phyloP scores from a whole-genome alignment of 37 sponge, comb jelly and placozoan genomes.

The Tethya wilhelma region DNA sequence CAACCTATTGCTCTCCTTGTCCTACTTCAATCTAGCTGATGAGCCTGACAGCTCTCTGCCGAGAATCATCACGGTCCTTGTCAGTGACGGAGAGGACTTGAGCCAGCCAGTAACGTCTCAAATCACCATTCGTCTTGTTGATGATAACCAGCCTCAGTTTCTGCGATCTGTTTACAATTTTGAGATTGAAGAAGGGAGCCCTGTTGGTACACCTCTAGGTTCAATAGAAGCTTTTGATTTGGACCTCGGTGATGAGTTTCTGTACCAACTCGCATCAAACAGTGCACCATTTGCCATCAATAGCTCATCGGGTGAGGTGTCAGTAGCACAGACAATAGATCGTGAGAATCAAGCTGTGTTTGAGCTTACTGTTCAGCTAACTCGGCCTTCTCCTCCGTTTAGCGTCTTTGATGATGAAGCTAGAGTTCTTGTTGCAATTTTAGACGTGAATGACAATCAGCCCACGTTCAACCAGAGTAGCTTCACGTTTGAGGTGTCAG shows the following conservation, averaged over 20 bases:
- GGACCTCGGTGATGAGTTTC: slow-evolving; percentile 43
- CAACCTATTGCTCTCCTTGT: slow-evolving; percentile 14
- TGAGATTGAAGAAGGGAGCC: slow-evolving; percentile 10
- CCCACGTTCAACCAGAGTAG: slow-evolving; percentile 49
- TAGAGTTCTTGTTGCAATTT: slow-evolving; percentile 23
- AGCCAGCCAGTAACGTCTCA: slow-evolving; percentile 8
- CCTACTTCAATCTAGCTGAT: slow-evolving; percentile 50
- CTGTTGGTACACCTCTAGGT: slow-evolving; percentile 14
- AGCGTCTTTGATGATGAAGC: slow-evolving; percentile 26
- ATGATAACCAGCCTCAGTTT: slow-evolving; percentile 49
- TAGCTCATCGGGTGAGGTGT: slow-evolving; percentile 23
- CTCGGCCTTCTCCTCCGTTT: slow-evolving; percentile 23
- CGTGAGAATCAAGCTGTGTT: slow-evolving; percentile 19
- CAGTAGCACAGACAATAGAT: slow-evolving; percentile 31
- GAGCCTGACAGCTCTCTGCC: slow-evolving; percentile 41
- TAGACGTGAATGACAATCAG: slow-evolving; percentile 76
- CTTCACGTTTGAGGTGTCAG: slow-evolving; percentile 9
- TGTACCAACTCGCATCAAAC: slow-evolving; percentile 10
- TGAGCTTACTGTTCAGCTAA: slow-evolving; percentile 26
- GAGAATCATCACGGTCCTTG: slow-evolving; percentile 29
- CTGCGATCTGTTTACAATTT: not conserved
- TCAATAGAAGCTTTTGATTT: slow-evolving; percentile 40
- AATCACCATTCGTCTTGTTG: slow-evolving; percentile 24
- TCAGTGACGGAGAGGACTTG: slow-evolving; percentile 37
- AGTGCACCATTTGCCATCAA: slow-evolving; percentile 33